phyloP scores from a whole-genome alignment of 64 coral and sea anemone species.

The Montipora cactus region DNA sequence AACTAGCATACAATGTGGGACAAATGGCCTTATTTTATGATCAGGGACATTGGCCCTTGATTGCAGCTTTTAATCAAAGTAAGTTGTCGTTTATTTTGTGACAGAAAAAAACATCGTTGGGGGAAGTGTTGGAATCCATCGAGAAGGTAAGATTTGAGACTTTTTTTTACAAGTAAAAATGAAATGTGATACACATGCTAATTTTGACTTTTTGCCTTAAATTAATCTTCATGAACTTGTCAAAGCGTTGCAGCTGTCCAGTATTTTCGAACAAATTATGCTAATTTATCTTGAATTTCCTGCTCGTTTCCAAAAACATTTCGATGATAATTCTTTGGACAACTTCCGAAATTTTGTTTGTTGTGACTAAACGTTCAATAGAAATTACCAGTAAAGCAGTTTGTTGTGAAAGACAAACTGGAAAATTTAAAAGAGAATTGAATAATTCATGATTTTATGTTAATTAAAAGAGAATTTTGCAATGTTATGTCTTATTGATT shows the following conservation, averaged over 20 bases:
- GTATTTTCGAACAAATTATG: neutral
- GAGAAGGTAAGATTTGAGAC: constrained; percentile 70
- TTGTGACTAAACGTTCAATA: no score
- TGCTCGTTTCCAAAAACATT: neutral
- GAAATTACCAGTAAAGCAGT: no score
- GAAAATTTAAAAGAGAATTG: neutral
- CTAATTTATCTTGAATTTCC: neutral
- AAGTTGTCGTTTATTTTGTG: neutral
- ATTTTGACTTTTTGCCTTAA: no score
- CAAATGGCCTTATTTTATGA: no score
- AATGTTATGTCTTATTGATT: no score
- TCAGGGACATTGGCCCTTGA: no score
- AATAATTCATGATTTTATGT: constrained; percentile 24
- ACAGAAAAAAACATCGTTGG: constrained; percentile 84
- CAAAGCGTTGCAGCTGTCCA: no score
- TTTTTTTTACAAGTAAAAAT: neutral
- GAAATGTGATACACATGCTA: no score
- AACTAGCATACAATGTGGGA: no score
- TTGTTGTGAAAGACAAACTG: neutral
- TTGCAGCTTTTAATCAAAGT: neutral
- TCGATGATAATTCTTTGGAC: neutral
- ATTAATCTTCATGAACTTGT: no score
- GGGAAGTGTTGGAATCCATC: constrained; percentile 79
- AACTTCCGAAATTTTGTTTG: no score
- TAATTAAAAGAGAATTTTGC: no score